phyloP scores from a whole-genome alignment of 2,113 vertebrate genomes.

The Rhinichthys klamathensis region DNA sequence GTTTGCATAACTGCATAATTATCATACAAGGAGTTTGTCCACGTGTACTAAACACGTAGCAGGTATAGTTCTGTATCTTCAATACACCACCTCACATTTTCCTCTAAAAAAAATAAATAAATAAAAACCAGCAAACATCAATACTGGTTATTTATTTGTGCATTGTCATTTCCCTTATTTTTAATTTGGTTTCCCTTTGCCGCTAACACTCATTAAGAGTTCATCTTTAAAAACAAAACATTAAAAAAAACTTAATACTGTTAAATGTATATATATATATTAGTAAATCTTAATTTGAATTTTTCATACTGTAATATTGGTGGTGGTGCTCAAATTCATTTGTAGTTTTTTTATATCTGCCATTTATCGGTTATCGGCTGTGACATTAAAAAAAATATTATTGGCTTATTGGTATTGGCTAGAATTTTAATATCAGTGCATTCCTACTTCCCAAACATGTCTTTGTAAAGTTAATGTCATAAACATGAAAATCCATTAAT shows the following conservation, averaged over 20 bases:
- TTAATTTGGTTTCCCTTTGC: too few species aligned
- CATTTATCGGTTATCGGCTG: neutral
- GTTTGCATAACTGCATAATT: conserved; percentile 9
- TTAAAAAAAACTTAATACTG: neutral
- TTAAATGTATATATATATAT: neutral
- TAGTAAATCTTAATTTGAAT: too few species aligned
- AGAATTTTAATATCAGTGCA: neutral
- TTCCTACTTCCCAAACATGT: neutral
- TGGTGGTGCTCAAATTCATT: neutral
- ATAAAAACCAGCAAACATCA: neutral
- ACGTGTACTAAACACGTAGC: neutral
- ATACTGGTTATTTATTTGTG: neutral
- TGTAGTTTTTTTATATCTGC: neutral
- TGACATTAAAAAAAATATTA: neutral
- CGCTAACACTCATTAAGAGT: neutral
- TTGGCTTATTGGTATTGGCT: neutral
- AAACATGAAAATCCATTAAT: neutral
- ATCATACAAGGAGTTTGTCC: neutral
- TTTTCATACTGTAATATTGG: neutral
- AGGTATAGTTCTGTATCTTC: neutral
- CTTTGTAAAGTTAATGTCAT: neutral
- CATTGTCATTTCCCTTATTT: neutral
- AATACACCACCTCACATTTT: neutral
- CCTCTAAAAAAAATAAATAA: neutral
- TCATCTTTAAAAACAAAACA: neutral